Percentiles rank a stretch among this genome's conserved stretches.
Evolutionary conservation across 2,888 invertebrate species (phyloP).

Genomic region (Epinotia ramella): DNA sequence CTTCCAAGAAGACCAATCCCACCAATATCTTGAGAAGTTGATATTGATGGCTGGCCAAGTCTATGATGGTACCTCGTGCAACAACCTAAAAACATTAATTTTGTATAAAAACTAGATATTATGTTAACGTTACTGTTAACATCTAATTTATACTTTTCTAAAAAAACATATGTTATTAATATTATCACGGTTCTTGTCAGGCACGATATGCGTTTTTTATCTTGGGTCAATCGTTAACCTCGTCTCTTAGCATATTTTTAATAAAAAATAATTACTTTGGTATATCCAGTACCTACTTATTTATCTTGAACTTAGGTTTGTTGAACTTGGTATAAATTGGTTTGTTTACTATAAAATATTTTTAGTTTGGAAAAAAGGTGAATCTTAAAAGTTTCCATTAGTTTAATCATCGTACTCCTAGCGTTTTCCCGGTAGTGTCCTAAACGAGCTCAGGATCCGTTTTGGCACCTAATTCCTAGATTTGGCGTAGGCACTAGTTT

Average conservation of each 20-base stretch:
- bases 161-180: background rate
- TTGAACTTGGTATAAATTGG: constrained; percentile 26
- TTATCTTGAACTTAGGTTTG: constrained; percentile 5
- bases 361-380: no score
- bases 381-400: no score
- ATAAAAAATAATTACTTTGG: background rate
- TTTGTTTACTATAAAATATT: constrained; percentile 18
- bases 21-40: no score
- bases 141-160: constrained; percentile 23
- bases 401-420: no score
- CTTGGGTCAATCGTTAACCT: constrained; percentile 26
- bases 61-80: background rate
- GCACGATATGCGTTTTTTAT: constrained; percentile 26
- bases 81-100: background rate
- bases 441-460: no score
- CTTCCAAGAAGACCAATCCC: no score
- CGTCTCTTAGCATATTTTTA: constrained; percentile 9
- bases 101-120: background rate
- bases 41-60: background rate
- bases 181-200: constrained; percentile 6
- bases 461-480: no score
- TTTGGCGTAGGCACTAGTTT: no score
- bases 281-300: background rate
- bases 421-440: no score
- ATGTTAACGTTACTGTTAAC: background rate